phyloP scores from a whole-genome alignment of 2,797 vertebrate genomes.

The Melanotaenia pygmaea region DNA sequence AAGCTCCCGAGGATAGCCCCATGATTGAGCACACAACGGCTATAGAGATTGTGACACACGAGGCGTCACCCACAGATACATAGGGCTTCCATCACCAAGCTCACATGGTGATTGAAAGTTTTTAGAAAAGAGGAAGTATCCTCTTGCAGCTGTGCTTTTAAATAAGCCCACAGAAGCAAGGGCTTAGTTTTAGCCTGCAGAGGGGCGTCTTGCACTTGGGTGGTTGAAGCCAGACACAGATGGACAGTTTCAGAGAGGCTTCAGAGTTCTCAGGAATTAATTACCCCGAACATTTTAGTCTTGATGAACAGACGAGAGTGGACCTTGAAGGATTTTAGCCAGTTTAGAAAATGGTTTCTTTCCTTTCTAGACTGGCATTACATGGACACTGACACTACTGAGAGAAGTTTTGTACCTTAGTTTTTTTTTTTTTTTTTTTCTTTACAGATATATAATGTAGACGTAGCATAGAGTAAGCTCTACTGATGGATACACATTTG shows the following conservation, averaged over 20 bases:
- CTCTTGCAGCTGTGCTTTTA: slow-evolving; percentile 85
- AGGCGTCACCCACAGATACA: slow-evolving; percentile 94
- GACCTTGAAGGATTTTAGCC: slow-evolving; percentile 81
- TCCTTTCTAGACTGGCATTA: slow-evolving; percentile 77
- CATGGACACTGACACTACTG: slow-evolving; percentile 87
- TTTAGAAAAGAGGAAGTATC: slow-evolving; percentile 69
- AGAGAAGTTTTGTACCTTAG: slow-evolving; percentile 90
- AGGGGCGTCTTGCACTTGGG: slow-evolving; percentile 87
- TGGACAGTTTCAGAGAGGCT: slow-evolving; percentile 74
- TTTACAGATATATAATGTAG: slow-evolving; percentile 80
- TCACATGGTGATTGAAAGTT: slow-evolving; percentile 70
- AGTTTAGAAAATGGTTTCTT: slow-evolving; percentile 73
- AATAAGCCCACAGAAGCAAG: slow-evolving; percentile 79
- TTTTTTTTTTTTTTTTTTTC: slow-evolving; percentile 77
- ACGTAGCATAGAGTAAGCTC: slow-evolving; percentile 84
- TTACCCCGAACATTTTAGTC: slow-evolving; percentile 86
- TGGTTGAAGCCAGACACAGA: slow-evolving; percentile 87
- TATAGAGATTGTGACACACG: slow-evolving; percentile 90
- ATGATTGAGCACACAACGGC: slow-evolving; percentile 80
- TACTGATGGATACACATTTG: slow-evolving; percentile 90
- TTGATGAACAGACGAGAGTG: slow-evolving; percentile 77
- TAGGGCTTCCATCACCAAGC: slow-evolving; percentile 78
- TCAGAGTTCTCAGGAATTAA: slow-evolving; percentile 93
- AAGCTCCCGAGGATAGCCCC: slow-evolving; percentile 70
- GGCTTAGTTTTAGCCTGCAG: slow-evolving; percentile 78